Conservation (phyloP, 2,797 vertebrate genomes). For the Myiotriccus ornatus region DNA sequence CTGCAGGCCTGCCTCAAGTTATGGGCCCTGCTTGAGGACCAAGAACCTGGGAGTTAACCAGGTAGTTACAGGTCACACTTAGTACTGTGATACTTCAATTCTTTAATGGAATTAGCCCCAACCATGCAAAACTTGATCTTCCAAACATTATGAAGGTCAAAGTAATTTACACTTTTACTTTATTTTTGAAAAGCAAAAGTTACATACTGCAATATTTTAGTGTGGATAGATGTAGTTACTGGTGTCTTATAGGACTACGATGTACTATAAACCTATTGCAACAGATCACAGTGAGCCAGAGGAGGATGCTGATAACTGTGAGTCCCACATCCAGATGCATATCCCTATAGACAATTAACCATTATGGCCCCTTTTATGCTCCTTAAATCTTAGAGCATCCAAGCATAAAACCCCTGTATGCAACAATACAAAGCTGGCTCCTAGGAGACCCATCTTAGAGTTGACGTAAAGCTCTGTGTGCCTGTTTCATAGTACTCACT, state of each 20-base stretch:
- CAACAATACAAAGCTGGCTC: neutral
- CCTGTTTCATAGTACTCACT: neutral
- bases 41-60: neutral
- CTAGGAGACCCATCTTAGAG: neutral
- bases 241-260: neutral
- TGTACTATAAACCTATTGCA: neutral
- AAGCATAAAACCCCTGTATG: neutral
- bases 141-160: neutral
- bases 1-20: neutral
- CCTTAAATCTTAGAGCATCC: neutral
- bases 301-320: rapidly evolving
- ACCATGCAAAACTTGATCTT: neutral
- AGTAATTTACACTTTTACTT: neutral
- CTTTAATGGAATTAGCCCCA: neutral
- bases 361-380: neutral
- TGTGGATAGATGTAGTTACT: neutral
- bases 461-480: neutral
- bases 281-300: neutral
- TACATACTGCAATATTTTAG: neutral
- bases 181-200: neutral
- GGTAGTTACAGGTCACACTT: neutral
- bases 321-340: rapidly evolving
- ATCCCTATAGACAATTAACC: neutral
- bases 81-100: neutral
- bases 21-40: neutral